These are phyloP conservation scores for Ganaspis sp. DNA, from an alignment of 1,140 invertebrate genomes.

Conservation along the genomic window DNA sequence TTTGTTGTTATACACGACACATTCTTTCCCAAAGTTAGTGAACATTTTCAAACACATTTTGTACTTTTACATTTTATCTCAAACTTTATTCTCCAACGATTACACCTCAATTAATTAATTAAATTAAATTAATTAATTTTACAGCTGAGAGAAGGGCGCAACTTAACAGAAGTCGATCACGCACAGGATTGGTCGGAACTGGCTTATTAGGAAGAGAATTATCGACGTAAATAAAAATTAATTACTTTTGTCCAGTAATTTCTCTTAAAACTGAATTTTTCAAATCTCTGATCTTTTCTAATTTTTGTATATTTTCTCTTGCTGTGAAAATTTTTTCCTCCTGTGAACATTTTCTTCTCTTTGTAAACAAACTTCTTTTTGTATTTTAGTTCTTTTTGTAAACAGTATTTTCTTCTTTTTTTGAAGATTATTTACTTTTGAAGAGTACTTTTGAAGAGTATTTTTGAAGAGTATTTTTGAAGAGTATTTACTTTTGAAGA, in stretches of 20 bases:
- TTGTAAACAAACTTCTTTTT: too few relatives aligned
- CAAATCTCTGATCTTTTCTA: too few relatives aligned
- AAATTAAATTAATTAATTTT: conserved; percentile 62
- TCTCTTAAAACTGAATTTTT: too few relatives aligned
- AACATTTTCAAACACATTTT: background rate
- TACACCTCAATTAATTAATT: conserved; percentile 8
- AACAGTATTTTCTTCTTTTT: conserved; percentile 21
- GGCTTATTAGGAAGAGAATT: conserved; percentile 78
- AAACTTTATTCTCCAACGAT: background rate
- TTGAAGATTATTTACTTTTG: too few relatives aligned
- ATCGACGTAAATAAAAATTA: conserved; percentile 75
- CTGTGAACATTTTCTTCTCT: too few relatives aligned
- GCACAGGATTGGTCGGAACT: conserved; percentile 83
- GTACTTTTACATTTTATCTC: too few relatives aligned
- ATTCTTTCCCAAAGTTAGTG: background rate
- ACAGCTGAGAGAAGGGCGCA: conserved; percentile 90
- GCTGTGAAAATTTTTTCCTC: too few relatives aligned
- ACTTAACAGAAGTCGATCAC: conserved; percentile 88
- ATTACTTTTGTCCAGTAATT: background rate
- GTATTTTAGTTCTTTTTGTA: conserved; percentile 3
- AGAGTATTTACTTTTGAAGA: too few relatives aligned
- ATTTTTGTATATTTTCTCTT: too few relatives aligned
- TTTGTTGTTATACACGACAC: background rate
- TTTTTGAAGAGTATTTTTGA: too few relatives aligned
- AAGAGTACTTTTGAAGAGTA: too few relatives aligned